Evolutionary conservation across 2,888 invertebrate genomes (phyloP), one percentile per base, ranked within the genome.

Genomic region (Cerastis rubricosa): DNA sequence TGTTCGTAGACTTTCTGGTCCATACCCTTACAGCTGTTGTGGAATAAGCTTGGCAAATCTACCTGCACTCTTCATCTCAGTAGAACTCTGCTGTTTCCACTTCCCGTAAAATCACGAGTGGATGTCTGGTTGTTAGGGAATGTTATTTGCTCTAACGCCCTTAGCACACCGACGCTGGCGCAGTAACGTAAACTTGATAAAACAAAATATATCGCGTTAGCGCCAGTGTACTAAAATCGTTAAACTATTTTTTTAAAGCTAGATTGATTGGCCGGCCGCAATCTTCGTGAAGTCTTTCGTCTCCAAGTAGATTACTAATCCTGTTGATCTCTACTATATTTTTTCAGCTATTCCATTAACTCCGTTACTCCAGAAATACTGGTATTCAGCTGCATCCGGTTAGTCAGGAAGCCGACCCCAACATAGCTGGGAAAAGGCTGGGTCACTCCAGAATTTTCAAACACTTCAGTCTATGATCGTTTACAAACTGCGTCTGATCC

Each of bases 211-310:
- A 63, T 7, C 25, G 12, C 19, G 54, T 54, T 54, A 43, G 17
- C 29, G 22, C 8, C 19, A 49, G 2, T 49, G 35, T 73, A 35
- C n/a, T 71, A 57, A 47, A 71, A 57, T 11, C 54, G 54, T 73
- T 45, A 19, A 9, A 54, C 12, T 12, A 22, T 11, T 49, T 35
- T 35, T 2, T 35, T 2, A 35, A 35, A 35, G 35, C 35, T 35
- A 35, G 3, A 35, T 35, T 35, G 35, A 35, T 3, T 35, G 35
- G 35, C 35, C 35, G 35, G 49, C 2, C 49, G 7, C 17, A 49
- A 12, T 40, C 25, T 19, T 66, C 25, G 9, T 12, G 0, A 66
- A 71, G 45, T 73, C 9, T 45, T 54, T 25, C 22, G n/a, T 71
- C 9, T 8, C 43, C 25, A 14, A 71, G 17, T 17, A 35, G 8